Conservation (phyloP, 2,113 vertebrate genomes). For the Butorides virescens region DNA sequence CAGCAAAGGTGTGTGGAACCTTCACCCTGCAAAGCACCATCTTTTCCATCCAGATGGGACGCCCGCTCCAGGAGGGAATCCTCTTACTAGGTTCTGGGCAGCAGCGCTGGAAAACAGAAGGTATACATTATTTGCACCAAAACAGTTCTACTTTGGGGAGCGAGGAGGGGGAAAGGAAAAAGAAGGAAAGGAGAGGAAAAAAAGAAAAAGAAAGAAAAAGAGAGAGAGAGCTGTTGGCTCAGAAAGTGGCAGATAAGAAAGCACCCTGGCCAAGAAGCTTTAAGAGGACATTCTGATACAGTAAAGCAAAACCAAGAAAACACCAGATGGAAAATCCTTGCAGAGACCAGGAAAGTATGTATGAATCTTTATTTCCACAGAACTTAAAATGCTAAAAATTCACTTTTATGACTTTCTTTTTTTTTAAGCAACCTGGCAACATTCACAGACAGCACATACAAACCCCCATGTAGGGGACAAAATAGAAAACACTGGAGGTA, state of each 20-base stretch:
- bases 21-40: constrained; percentile 97
- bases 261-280: background rate
- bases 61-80: constrained; percentile 94
- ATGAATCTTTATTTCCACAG: background rate
- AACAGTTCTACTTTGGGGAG: background rate
- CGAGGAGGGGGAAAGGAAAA: too few relatives aligned
- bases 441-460: background rate
- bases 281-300: background rate
- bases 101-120: constrained; percentile 70
- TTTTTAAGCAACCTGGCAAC: background rate
- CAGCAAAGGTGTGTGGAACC: constrained; percentile 96
- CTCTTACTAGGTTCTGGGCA: constrained; percentile 94
- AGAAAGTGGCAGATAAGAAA: background rate
- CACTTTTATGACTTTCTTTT: background rate
- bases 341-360: background rate
- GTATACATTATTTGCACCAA: background rate
- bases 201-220: background rate
- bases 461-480: background rate
- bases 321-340: background rate
- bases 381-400: background rate
- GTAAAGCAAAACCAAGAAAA: background rate
- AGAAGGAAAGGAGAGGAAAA: too few relatives aligned
- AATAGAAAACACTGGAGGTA: background rate
- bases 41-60: constrained; percentile 99
- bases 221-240: background rate